These are phyloP conservation scores for Horisme vitalbata DNA, from an alignment of 2,888 invertebrate genomes.

Conservation along the genomic window DNA sequence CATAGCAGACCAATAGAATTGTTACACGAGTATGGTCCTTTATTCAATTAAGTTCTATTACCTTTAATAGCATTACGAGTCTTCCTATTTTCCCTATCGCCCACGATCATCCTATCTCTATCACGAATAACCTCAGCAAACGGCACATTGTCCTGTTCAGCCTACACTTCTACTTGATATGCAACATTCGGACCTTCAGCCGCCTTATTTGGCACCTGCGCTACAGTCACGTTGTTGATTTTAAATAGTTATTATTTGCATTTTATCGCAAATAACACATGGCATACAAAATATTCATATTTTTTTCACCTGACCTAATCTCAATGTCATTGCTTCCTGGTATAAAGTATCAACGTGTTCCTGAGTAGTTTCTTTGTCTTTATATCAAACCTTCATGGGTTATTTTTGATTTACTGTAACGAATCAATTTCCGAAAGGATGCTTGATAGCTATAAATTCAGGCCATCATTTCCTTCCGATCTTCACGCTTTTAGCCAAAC, in stretches of 20 bases:
- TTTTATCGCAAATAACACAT: slow-evolving; percentile 38
- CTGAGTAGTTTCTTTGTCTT: background rate
- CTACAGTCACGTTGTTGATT: slow-evolving; percentile 41
- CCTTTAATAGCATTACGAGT: slow-evolving; percentile 33
- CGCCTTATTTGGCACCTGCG: slow-evolving; percentile 48
- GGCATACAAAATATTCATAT: slow-evolving; percentile 35
- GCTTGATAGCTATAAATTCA: slow-evolving; percentile 12
- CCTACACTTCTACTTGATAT: slow-evolving; percentile 63
- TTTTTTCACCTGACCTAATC: slow-evolving; percentile 51
- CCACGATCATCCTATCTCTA: slow-evolving; percentile 43
- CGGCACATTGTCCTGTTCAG: slow-evolving; percentile 36
- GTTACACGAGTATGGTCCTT: slow-evolving; percentile 2
- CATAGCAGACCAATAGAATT: background rate
- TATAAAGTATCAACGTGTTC: too few species aligned
- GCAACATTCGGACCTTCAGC: slow-evolving; percentile 53
- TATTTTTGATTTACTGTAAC: slow-evolving; percentile 10
- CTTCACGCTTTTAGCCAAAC: slow-evolving; percentile 24
- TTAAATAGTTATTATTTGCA: slow-evolving; percentile 25
- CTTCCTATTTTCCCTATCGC: slow-evolving; percentile 27
- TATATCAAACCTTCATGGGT: background rate
- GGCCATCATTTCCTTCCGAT: slow-evolving; percentile 26
- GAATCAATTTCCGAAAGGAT: slow-evolving; percentile 23
- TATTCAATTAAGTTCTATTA: slow-evolving; percentile 39
- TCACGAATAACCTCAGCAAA: slow-evolving; percentile 32
- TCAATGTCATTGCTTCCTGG: slow-evolving; percentile 4